phyloP scores from a whole-genome alignment of 2,888 invertebrate species.

The Caenorhabditis sp. region DNA sequence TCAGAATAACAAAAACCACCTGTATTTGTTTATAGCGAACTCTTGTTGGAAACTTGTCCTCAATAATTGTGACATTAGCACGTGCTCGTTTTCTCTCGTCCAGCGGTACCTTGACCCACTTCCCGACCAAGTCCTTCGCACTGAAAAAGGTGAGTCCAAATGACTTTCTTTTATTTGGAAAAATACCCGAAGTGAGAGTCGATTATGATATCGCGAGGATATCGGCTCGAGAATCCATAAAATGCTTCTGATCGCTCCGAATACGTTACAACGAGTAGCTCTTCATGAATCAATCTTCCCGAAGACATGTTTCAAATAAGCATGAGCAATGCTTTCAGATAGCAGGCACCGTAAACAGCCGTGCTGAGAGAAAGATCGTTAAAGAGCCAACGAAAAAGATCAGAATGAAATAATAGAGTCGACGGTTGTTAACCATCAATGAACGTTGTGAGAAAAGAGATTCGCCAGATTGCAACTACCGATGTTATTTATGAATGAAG shows the following conservation, averaged over 20 bases:
- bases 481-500: too few relatives aligned
- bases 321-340: too few relatives aligned
- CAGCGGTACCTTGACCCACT: slow-evolving; percentile 10
- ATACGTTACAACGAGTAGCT: neutral
- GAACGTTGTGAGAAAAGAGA: too few relatives aligned
- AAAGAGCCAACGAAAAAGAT: too few relatives aligned
- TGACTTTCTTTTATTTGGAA: too few relatives aligned
- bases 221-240: slow-evolving; percentile 15
- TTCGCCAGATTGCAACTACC: too few relatives aligned
- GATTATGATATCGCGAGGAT: slow-evolving; percentile 7
- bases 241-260: neutral
- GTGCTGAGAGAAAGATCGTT: too few relatives aligned
- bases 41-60: slow-evolving; percentile 15
- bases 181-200: slow-evolving; percentile 17
- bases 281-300: neutral
- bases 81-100: slow-evolving; percentile 2
- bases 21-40: neutral
- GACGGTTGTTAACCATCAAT: too few relatives aligned
- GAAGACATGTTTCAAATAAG: too few relatives aligned
- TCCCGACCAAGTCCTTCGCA: slow-evolving; percentile 4
- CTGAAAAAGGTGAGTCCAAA: neutral
- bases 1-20: neutral
- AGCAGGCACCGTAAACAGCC: too few relatives aligned
- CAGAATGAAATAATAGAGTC: too few relatives aligned
- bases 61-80: neutral